These are phyloP conservation scores for Helicoverpa armigera DNA, from an alignment of 1,140 invertebrate genomes.

Conservation along the genomic window DNA sequence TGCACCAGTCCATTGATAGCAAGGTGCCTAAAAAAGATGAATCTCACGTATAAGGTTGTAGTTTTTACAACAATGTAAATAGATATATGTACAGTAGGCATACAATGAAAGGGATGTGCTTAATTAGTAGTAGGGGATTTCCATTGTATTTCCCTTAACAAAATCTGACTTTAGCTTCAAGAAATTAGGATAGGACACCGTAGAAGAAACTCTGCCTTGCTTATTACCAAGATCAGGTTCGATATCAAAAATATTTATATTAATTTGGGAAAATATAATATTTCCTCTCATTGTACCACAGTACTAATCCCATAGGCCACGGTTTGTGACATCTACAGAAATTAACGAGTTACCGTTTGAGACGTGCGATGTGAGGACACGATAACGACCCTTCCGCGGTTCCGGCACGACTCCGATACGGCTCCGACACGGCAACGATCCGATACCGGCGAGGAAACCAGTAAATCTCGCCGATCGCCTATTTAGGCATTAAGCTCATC, in stretches of 20 bases:
- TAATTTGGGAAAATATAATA: not conserved
- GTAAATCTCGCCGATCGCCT: slow-evolving; percentile 55
- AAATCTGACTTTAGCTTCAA: too few relatives aligned
- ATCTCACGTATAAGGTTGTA: too few relatives aligned
- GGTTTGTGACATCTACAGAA: slow-evolving; percentile 57
- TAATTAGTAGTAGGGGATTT: too few relatives aligned
- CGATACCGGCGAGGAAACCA: slow-evolving; percentile 46
- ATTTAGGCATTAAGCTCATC: slow-evolving; percentile 37
- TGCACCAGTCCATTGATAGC: too few relatives aligned
- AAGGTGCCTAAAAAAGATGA: too few relatives aligned
- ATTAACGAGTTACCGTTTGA: slow-evolving; percentile 63
- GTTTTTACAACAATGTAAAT: too few relatives aligned
- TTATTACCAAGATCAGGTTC: too few relatives aligned
- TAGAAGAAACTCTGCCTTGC: not conserved
- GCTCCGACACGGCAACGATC: slow-evolving; percentile 38
- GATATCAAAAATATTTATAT: too few relatives aligned
- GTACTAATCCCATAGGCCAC: slow-evolving; percentile 28
- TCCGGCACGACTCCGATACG: slow-evolving; percentile 47
- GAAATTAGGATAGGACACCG: too few relatives aligned
- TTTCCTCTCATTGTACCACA: slow-evolving; percentile 24
- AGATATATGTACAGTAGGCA: too few relatives aligned
- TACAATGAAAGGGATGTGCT: too few relatives aligned
- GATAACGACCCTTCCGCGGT: slow-evolving; percentile 58
- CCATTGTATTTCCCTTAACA: too few relatives aligned
- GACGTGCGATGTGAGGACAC: slow-evolving; percentile 57